Evolutionary conservation across 2,888 invertebrate species (phyloP).

Genomic region (Eristalis arbustorum): DNA sequence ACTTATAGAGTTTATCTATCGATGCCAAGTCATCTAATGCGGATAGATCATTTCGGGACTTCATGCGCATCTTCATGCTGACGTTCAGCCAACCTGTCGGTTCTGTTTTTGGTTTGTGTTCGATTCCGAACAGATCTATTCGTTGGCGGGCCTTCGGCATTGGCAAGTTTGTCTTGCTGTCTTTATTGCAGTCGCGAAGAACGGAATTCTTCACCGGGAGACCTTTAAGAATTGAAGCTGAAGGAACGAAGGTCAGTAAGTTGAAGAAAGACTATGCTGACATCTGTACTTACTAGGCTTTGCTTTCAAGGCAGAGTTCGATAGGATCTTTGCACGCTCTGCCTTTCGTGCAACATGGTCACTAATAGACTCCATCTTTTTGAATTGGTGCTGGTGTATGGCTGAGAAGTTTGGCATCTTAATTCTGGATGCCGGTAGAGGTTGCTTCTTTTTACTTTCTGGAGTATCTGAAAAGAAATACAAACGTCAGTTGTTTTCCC

Average conservation of each 20-base stretch:
- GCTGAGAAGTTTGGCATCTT: slow-evolving; percentile 87
- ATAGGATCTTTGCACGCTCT: slow-evolving; percentile 77
- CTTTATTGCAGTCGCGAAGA: slow-evolving; percentile 39
- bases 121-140: slow-evolving; percentile 37
- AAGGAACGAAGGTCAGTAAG: neutral
- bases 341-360: slow-evolving; percentile 82
- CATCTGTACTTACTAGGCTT: slow-evolving; percentile 58
- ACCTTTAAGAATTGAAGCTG: slow-evolving; percentile 44
- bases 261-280: neutral
- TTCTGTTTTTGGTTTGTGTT: neutral
- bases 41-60: slow-evolving; percentile 34
- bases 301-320: slow-evolving; percentile 72
- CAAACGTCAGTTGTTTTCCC: neutral
- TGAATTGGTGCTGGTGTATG: slow-evolving; percentile 85
- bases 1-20: slow-evolving; percentile 8
- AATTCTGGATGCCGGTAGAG: slow-evolving; percentile 76
- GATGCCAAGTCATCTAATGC: slow-evolving; percentile 5
- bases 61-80: slow-evolving; percentile 7
- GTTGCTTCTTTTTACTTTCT: slow-evolving; percentile 17
- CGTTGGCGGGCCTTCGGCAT: slow-evolving; percentile 45
- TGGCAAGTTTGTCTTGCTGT: slow-evolving; percentile 61
- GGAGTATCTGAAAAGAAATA: neutral
- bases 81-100: neutral
- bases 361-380: slow-evolving; percentile 85
- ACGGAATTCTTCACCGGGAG: slow-evolving; percentile 30